Evolutionary conservation across 2,113 vertebrate genomes (phyloP).

Genomic region (Crotophaga sulcirostris): DNA sequence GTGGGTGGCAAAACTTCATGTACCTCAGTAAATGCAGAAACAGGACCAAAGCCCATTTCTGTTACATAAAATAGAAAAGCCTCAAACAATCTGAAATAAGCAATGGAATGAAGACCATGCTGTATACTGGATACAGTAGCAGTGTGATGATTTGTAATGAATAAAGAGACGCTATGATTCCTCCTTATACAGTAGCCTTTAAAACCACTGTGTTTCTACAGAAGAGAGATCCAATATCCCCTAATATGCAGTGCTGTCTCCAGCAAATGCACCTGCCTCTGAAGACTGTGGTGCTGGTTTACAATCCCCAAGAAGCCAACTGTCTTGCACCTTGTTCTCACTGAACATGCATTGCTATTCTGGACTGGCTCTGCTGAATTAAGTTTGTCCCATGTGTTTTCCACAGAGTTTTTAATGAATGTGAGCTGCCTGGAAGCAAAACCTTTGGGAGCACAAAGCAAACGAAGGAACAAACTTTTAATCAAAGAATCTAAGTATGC

Average conservation of each 20-base stretch:
- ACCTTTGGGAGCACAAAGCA: conserved; percentile 46
- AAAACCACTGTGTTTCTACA: background rate
- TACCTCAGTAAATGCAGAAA: background rate
- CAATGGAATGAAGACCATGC: background rate
- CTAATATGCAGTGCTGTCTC: background rate
- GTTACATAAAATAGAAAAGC: background rate
- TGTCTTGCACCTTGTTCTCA: conserved; percentile 11
- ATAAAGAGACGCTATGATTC: background rate
- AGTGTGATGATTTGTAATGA: background rate
- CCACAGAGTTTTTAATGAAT: conserved; percentile 25
- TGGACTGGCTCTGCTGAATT: background rate
- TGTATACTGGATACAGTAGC: background rate
- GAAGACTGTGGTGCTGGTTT: background rate
- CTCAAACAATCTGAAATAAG: background rate
- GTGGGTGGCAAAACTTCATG: background rate
- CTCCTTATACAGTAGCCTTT: background rate
- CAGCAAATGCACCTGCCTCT: background rate
- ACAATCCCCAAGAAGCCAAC: background rate
- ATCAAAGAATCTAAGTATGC: conserved; percentile 25
- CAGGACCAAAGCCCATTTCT: background rate
- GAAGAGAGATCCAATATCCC: background rate
- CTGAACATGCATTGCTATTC: background rate
- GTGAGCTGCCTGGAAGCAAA: conserved; percentile 48
- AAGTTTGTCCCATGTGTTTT: conserved; percentile 19
- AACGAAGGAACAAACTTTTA: conserved; percentile 50